Conservation (phyloP, 1,140 invertebrate species). For the Halesus radiatus region DNA sequence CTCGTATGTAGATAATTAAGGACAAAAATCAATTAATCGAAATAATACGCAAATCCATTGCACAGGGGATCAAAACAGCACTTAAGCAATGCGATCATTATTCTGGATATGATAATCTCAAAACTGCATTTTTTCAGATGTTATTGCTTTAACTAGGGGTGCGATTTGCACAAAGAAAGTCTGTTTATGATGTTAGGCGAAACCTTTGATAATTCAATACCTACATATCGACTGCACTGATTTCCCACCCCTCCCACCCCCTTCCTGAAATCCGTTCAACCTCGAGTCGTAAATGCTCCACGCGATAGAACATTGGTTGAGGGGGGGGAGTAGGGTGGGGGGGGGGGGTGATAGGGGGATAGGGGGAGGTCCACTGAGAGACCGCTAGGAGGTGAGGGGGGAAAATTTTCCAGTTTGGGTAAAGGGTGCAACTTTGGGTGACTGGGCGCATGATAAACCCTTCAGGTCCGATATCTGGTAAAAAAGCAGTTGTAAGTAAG, state of each 20-base stretch:
- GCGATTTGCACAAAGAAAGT: too few relatives aligned
- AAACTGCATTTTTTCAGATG: too few relatives aligned
- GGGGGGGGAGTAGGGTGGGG: neutral
- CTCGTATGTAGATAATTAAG: too few relatives aligned
- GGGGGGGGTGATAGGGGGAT: neutral
- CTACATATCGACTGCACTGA: conserved; percentile 43
- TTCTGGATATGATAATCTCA: too few relatives aligned
- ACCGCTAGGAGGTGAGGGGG: neutral
- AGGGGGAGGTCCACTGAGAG: conserved; percentile 10
- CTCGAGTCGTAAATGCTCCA: conserved; percentile 53
- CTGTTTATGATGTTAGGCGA: too few relatives aligned
- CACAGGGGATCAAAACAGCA: too few relatives aligned
- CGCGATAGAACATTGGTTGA: conserved; percentile 9
- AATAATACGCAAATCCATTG: too few relatives aligned
- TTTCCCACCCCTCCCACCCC: conserved; percentile 39
- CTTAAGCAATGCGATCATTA: too few relatives aligned
- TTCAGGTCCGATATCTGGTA: neutral
- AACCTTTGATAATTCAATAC: conserved; percentile 21
- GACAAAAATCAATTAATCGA: too few relatives aligned
- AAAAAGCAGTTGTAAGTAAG: too few relatives aligned
- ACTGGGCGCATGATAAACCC: neutral
- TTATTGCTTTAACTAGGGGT: too few relatives aligned
- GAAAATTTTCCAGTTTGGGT: conserved; percentile 36
- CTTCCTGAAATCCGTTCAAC: conserved; percentile 48
- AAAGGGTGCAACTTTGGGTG: conserved; percentile 20